phyloP scores from a whole-genome alignment of 2,113 vertebrate genomes.

The Kobus ellipsiprymnus region DNA sequence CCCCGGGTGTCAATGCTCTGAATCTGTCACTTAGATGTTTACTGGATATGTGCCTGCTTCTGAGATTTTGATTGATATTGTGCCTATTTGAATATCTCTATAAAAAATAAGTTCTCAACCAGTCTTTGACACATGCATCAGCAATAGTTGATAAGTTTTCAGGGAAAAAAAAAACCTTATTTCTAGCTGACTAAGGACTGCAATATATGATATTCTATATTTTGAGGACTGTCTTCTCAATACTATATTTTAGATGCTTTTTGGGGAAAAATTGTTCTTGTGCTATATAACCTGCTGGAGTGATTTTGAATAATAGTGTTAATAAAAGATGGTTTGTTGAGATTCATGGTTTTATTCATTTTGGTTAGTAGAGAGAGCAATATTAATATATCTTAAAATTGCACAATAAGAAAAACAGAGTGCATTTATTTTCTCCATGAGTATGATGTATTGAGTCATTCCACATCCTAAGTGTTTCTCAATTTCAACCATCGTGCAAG shows the following conservation, averaged over 20 bases:
- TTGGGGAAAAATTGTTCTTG: not conserved
- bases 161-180: not conserved
- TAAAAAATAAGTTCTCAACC: not conserved
- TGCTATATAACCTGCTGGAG: not conserved
- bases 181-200: not conserved
- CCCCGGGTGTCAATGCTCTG: not conserved
- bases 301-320: conserved; percentile 45
- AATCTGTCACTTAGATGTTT: not conserved
- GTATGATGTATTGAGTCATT: not conserved
- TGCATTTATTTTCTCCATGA: not conserved
- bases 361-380: not conserved
- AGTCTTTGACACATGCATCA: not conserved
- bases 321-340: conserved; percentile 22
- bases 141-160: not conserved
- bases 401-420: conserved; percentile 5
- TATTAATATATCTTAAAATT: conserved; percentile 38
- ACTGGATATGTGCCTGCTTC: not conserved
- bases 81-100: not conserved
- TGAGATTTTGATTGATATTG: not conserved
- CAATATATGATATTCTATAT: not conserved
- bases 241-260: not conserved
- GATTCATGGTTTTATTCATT: conserved; percentile 16
- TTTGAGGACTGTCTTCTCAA: not conserved
- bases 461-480: conserved; percentile 19
- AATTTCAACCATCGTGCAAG: conserved; percentile 19